A percentile compares a stretch with the other conserved stretches of the same genome.
These are phyloP conservation scores for Pseudorhiza aurosa DNA, from an alignment of 30 jellyfish, hydroid and myxozoan genomes.

Conservation along the genomic window DNA sequence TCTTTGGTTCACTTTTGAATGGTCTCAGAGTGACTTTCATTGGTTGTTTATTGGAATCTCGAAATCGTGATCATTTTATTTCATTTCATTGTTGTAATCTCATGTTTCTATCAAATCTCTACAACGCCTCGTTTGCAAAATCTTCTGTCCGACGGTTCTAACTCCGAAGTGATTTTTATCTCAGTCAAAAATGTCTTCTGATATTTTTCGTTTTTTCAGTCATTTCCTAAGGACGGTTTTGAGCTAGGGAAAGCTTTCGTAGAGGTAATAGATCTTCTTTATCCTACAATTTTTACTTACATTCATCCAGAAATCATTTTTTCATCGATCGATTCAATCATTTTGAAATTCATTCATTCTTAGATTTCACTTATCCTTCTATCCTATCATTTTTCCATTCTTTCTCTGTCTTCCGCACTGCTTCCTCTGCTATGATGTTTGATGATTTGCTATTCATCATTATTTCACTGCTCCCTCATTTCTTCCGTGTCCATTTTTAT, in stretches of 20 bases:
- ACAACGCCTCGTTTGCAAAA: too few relatives aligned
- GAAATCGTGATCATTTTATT: too few relatives aligned
- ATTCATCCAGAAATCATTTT: too few relatives aligned
- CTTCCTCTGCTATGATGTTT: background rate
- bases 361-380: background rate
- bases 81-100: too few relatives aligned
- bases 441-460: background rate
- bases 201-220: conserved; percentile 1
- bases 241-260: conserved; percentile 1
- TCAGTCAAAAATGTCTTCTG: too few relatives aligned
- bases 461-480: background rate
- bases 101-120: too few relatives aligned
- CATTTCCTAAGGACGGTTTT: background rate
- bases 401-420: background rate
- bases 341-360: background rate
- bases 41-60: too few relatives aligned
- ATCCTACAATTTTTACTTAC: too few relatives aligned
- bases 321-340: background rate
- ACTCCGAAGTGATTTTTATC: too few relatives aligned
- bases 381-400: background rate
- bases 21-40: too few relatives aligned
- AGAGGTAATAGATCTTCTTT: background rate
- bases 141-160: too few relatives aligned
- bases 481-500: background rate
- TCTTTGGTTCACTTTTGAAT: too few relatives aligned